Evolutionary conservation across 2,113 vertebrate genomes (phyloP).

Genomic region (Columbina picui): DNA sequence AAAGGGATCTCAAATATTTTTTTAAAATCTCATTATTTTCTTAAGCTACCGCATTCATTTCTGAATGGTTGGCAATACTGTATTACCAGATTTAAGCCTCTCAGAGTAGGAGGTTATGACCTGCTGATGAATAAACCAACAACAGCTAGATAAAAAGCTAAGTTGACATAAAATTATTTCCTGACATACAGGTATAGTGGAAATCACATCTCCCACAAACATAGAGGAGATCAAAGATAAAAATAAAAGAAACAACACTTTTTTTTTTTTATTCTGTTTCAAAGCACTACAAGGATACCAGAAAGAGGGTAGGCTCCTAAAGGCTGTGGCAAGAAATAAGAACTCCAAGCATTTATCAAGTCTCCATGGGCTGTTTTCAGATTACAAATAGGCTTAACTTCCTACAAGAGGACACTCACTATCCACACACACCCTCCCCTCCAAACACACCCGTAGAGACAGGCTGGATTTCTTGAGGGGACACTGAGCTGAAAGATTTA

Average conservation of each 20-base stretch:
- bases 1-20: not conserved
- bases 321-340: not conserved
- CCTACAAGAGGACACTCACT: not conserved
- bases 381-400: not conserved
- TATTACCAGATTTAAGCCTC: not conserved
- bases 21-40: not conserved
- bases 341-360: not conserved
- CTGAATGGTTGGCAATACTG: not conserved
- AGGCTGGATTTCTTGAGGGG: not conserved
- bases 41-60: not conserved
- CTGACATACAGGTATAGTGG: not conserved
- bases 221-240: conserved; percentile 7
- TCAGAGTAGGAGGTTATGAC: not conserved
- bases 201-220: not conserved
- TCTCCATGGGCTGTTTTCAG: not conserved
- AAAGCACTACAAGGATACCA: not conserved
- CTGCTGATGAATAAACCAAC: not conserved
- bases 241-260: not conserved
- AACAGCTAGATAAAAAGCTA: not conserved
- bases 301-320: not conserved
- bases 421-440: not conserved
- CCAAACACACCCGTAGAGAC: not conserved
- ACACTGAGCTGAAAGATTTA: conserved; percentile 29
- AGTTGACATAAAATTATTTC: not conserved
- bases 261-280: not conserved